Percentiles rank a stretch among this genome's conserved stretches.
These are phyloP conservation scores for Neoseiulus cucumeris DNA, from an alignment of 1,140 invertebrate genomes.

Conservation along the genomic window DNA sequence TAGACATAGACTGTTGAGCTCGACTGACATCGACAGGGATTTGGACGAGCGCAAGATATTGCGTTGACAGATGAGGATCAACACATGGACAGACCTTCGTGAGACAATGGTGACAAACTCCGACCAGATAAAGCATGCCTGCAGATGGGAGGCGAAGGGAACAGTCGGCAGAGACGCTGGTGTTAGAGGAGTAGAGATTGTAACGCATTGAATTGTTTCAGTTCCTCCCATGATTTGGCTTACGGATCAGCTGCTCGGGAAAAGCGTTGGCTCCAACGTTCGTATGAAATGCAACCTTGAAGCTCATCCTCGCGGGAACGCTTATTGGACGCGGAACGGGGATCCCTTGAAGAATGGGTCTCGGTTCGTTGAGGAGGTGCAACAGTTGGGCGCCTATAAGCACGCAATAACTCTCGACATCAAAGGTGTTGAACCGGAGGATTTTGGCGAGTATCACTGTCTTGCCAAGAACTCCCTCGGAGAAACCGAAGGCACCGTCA, in stretches of 20 bases:
- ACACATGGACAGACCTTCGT: too few species aligned
- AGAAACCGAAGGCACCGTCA: conserved; percentile 72
- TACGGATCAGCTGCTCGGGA: conserved; percentile 30
- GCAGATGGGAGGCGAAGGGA: too few species aligned
- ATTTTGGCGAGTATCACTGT: conserved; percentile 74
- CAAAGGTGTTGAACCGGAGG: conserved; percentile 32
- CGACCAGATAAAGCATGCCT: too few species aligned
- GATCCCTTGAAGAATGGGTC: background rate
- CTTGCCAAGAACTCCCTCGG: conserved; percentile 77
- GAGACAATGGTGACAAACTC: too few species aligned
- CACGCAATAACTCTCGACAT: background rate
- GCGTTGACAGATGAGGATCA: too few species aligned
- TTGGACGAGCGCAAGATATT: too few species aligned
- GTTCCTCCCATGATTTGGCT: conserved; percentile 31
- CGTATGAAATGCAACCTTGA: conserved; percentile 29
- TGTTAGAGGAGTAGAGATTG: too few species aligned
- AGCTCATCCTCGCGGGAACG: conserved; percentile 18
- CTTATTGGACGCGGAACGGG: conserved; percentile 19
- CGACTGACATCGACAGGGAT: too few species aligned
- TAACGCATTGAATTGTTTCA: conserved; percentile 24
- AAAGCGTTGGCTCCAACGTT: conserved; percentile 26
- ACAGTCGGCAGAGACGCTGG: too few species aligned
- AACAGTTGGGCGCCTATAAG: background rate
- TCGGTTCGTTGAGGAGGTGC: background rate
- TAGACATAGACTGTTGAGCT: too few species aligned